Evolutionary conservation across 2,113 vertebrate genomes (phyloP), one percentile per base, ranked within the genome.

Genomic region (Oxyruncus cristatus): DNA sequence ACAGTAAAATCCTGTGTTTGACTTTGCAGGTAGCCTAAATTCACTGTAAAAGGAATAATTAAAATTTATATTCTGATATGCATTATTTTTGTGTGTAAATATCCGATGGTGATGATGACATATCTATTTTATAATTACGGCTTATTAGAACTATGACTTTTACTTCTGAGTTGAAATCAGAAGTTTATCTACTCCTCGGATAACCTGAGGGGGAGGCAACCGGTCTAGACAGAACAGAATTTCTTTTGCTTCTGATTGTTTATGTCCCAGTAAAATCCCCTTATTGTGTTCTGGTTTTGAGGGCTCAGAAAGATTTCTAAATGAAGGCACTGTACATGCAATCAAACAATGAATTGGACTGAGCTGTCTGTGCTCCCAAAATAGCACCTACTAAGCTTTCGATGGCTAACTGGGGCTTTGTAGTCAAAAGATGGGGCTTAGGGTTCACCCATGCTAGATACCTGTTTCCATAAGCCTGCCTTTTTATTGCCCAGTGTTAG

Each of bases 301-400:
- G 83, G 59, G 42, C 88, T 97, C 49, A 62, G 75, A 70, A 90
- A 78, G 72, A 85, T 95, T 94, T 93, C 71, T 82, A 79, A 92
- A 76, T 83, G 58, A 90, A 95, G 83, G 85, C 58, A 53, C 82
- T 86, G 75, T 66, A 33, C 50, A 27, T 62, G 14, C 50, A 92
- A 3, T 90, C 72, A 80, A 83, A 66, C 76, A 86, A 3, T 86
- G 63, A 76, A 58, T 73, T 70, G 24, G 53, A 66, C 67, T 26
- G 62, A 83, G 24, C 82, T 79, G 62, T 75, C 58, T 79, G 24
- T 85, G 49, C 42, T 76, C 50, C 19, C 18, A 27, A 76, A 88
- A 61, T 46, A 79, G 58, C 58, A 76, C 15, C 62, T 85, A 4
- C 35, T 65, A 46, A 88, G 62, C 49, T 88, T 88, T 68, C 5